Percentiles rank a stretch among this genome's conserved stretches.
Conservation (phyloP, 2,797 vertebrate genomes). For the Anguilla anguilla region DNA sequence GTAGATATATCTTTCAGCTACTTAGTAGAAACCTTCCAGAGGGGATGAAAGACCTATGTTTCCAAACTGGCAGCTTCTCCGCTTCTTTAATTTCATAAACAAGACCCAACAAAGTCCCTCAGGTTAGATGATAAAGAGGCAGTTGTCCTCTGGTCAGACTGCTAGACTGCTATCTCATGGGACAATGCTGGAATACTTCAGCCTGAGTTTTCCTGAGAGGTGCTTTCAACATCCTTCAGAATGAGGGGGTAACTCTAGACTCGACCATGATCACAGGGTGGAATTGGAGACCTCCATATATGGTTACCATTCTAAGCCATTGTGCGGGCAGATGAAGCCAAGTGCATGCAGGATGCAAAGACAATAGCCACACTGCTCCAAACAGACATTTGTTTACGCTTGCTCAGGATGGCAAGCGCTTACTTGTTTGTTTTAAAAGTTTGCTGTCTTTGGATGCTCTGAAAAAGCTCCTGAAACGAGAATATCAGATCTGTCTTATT, state of each 20-base stretch:
- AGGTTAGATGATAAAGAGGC: conserved; percentile 12
- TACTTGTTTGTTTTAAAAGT: background rate
- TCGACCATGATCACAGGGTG: background rate
- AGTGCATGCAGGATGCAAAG: background rate
- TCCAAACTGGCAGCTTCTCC: conserved; percentile 25
- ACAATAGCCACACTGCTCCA: conserved; percentile 13
- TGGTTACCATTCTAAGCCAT: background rate
- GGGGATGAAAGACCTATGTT: conserved; percentile 32
- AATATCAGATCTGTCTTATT: background rate
- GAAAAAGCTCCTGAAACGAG: background rate
- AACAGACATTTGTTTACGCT: background rate
- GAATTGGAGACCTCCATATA: conserved; percentile 1
- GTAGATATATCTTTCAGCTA: background rate
- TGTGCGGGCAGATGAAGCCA: background rate
- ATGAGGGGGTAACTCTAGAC: background rate
- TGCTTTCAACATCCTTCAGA: background rate
- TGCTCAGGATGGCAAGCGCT: background rate
- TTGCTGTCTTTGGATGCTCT: background rate
- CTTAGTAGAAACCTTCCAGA: conserved; percentile 29
- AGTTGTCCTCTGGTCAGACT: conserved; percentile 52
- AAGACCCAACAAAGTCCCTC: conserved; percentile 31
- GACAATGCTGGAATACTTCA: background rate
- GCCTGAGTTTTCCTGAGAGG: background rate
- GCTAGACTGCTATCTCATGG: conserved; percentile 40
- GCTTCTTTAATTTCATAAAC: conserved; percentile 59